These are phyloP conservation scores for Sebastiscus albofasciatus DNA, from an alignment of 2,797 vertebrate genomes.

Conservation along the genomic window DNA sequence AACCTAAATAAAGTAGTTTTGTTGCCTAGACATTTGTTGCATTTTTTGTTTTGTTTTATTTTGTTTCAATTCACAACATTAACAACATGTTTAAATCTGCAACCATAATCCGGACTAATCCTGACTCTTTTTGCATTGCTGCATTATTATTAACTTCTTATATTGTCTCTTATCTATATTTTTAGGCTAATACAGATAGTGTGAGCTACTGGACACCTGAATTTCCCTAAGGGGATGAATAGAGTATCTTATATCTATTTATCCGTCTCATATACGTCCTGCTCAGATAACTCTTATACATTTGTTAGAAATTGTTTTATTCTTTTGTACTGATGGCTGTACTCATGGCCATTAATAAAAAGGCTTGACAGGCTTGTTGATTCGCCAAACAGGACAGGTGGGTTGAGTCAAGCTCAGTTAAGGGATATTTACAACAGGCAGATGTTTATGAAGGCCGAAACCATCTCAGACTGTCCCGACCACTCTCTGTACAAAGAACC, in stretches of 20 bases:
- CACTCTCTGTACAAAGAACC: background rate
- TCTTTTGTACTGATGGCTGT: background rate
- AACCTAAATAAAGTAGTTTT: too few relatives aligned
- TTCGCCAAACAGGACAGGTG: background rate
- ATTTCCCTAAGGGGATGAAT: too few relatives aligned
- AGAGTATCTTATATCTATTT: background rate
- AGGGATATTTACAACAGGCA: conserved; percentile 29
- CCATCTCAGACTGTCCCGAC: background rate
- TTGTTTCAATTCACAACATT: too few relatives aligned
- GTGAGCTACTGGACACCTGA: background rate
- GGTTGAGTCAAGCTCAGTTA: background rate
- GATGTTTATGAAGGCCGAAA: conserved; percentile 7
- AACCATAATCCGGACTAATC: too few relatives aligned
- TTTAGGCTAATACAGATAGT: fast-evolving
- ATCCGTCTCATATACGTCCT: background rate
- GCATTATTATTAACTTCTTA: background rate
- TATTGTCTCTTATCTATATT: background rate
- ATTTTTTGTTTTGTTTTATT: too few relatives aligned
- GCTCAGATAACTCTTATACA: background rate
- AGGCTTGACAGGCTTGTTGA: background rate
- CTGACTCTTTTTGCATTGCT: too few relatives aligned
- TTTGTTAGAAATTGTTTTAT: background rate
- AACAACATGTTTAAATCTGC: too few relatives aligned
- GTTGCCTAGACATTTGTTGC: too few relatives aligned
- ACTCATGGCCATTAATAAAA: background rate